These are phyloP conservation scores for Labeo catla DNA, from an alignment of 2,113 vertebrate species.

Conservation along the genomic window DNA sequence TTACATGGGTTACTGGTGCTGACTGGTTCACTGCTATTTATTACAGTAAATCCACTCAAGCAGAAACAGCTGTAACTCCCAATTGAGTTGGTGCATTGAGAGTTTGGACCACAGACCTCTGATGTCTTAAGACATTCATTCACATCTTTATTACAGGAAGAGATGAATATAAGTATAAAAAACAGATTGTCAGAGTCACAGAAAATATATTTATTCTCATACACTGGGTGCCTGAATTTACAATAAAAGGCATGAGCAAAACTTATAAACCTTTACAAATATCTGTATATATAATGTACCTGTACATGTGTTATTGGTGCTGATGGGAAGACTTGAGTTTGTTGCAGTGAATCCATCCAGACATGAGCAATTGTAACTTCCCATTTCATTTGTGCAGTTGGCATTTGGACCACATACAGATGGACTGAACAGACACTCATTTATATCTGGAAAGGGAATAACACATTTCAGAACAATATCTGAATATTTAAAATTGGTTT, in stretches of 20 bases:
- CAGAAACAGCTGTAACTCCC: constrained; percentile 20
- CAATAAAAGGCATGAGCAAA: background rate
- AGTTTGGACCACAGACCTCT: background rate
- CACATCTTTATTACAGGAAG: background rate
- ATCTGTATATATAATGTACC: background rate
- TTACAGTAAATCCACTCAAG: background rate
- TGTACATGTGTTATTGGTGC: background rate
- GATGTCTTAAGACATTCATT: background rate
- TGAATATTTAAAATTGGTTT: background rate
- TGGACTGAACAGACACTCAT: background rate
- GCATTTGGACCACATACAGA: constrained; percentile 24
- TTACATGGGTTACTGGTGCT: no score
- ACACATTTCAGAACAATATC: constrained; percentile 41
- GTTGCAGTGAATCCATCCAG: background rate
- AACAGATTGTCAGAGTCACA: no score
- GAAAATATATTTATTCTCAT: no score
- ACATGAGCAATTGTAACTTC: constrained; percentile 33
- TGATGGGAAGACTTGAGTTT: background rate
- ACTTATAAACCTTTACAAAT: background rate
- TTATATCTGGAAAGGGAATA: background rate
- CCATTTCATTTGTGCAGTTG: background rate
- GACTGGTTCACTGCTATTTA: no score
- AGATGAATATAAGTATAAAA: no score
- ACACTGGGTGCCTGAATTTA: background rate
- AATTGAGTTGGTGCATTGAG: background rate